Percentiles rank a stretch among this genome's conserved stretches.
Evolutionary conservation across 2,888 invertebrate species (phyloP).

Genomic region (Drosophila monieri): DNA sequence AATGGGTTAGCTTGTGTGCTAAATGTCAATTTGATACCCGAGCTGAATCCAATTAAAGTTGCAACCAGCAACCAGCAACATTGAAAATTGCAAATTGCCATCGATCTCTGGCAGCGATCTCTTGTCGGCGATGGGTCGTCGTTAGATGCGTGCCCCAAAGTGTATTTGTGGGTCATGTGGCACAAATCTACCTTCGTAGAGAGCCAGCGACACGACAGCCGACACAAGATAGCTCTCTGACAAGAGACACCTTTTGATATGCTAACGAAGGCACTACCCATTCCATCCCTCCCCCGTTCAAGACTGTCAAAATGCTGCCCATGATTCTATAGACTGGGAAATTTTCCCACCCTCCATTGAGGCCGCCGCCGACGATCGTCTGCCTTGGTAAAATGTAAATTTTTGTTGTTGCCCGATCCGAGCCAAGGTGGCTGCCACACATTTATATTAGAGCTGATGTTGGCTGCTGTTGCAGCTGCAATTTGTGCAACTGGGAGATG

Average conservation of each 20-base stretch:
- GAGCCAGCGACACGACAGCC: conserved; percentile 45
- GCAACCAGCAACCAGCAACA: conserved; percentile 48
- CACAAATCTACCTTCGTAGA: conserved; percentile 60
- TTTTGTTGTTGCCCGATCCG: conserved; percentile 26
- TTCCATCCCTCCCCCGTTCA: conserved; percentile 28
- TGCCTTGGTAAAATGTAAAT: conserved; percentile 69
- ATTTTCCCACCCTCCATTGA: conserved; percentile 76
- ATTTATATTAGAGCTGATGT: conserved; percentile 68
- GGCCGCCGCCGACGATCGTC: conserved; percentile 48
- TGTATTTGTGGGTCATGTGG: conserved; percentile 75
- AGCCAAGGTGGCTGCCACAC: conserved; percentile 47
- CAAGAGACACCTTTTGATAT: conserved; percentile 76
- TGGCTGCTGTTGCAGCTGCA: conserved; percentile 26
- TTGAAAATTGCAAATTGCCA: conserved; percentile 71
- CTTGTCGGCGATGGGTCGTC: conserved; percentile 56
- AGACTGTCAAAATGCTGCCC: conserved; percentile 70
- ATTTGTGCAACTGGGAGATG: conserved; percentile 40
- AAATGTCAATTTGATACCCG: conserved; percentile 76
- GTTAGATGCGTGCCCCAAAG: conserved; percentile 71
- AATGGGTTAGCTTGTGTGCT: conserved; percentile 54
- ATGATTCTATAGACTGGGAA: conserved; percentile 53
- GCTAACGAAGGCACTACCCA: conserved; percentile 63
- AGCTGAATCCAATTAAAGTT: conserved; percentile 74
- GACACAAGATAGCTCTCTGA: conserved; percentile 61
- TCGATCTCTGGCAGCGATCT: conserved; percentile 40